Percentiles rank a stretch among this genome's conserved stretches.
phyloP scores from a whole-genome alignment of 30 jellyfish, hydroid and myxozoan genomes.

The Morbakka virulenta region DNA sequence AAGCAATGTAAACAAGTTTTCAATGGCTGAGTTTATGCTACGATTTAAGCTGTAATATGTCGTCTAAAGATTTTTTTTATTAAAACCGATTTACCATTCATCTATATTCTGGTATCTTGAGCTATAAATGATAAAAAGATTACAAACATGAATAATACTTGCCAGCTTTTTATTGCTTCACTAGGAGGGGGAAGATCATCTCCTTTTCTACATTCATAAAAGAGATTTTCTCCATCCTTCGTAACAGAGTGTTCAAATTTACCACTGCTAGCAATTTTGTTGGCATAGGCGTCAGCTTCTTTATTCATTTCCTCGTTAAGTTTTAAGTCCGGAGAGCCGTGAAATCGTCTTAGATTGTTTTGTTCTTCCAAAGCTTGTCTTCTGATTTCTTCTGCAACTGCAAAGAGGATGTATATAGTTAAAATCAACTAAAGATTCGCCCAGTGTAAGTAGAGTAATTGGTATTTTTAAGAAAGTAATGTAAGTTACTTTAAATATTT shows the following conservation, averaged over 20 bases:
- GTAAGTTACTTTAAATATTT: too few relatives aligned
- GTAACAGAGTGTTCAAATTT: slow-evolving; percentile 72
- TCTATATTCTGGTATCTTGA: too few relatives aligned
- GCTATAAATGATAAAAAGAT: too few relatives aligned
- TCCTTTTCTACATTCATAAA: slow-evolving; percentile 56
- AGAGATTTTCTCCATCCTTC: slow-evolving; percentile 82
- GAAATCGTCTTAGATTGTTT: slow-evolving; percentile 74
- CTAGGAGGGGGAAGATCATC: slow-evolving; percentile 47
- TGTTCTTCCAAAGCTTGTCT: slow-evolving; percentile 81
- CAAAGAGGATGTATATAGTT: background rate
- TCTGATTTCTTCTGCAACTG: slow-evolving; percentile 27
- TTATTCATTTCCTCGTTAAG: slow-evolving; percentile 78
- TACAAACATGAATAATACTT: too few relatives aligned
- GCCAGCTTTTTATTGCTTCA: slow-evolving; percentile 86
- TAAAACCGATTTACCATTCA: too few relatives aligned
- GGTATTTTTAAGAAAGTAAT: too few relatives aligned
- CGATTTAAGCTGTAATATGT: too few relatives aligned
- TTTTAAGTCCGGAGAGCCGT: slow-evolving; percentile 75
- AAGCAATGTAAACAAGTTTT: too few relatives aligned
- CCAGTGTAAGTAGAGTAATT: too few relatives aligned
- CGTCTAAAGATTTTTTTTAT: too few relatives aligned
- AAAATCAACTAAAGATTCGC: too few relatives aligned
- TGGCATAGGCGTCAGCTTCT: slow-evolving; percentile 86
- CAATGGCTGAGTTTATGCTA: too few relatives aligned
- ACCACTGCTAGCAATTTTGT: slow-evolving; percentile 71